Evolutionary conservation across 2,797 vertebrate species (phyloP).

Genomic region (Periophthalmus magnuspinnatus): DNA sequence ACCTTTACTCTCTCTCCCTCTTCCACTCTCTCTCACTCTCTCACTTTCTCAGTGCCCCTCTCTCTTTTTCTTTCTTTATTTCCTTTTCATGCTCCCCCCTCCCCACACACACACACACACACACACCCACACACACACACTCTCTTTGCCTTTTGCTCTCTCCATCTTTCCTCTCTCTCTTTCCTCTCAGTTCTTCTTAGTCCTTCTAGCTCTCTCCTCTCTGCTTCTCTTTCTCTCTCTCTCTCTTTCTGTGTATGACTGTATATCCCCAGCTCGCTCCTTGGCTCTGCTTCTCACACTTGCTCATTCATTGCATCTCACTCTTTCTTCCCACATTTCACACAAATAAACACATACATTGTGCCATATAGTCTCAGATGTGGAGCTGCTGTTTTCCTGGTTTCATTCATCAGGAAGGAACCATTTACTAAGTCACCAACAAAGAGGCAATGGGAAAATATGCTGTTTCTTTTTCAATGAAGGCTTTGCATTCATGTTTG

Average conservation of each 20-base stretch:
- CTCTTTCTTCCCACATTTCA: constrained; percentile 44
- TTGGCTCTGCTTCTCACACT: constrained; percentile 43
- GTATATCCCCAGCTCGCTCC: constrained; percentile 32
- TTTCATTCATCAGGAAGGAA: constrained; percentile 36
- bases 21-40: too few relatives aligned
- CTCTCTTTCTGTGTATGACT: constrained; percentile 33
- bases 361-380: constrained; percentile 18
- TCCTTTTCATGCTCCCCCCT: too few relatives aligned
- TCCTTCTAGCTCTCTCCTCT: neutral
- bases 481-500: neutral
- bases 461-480: neutral
- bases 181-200: too few relatives aligned
- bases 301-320: constrained; percentile 49
- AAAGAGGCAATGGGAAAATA: neutral
- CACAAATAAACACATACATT: constrained; percentile 35
- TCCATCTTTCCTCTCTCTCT: too few relatives aligned
- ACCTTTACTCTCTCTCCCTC: too few relatives aligned
- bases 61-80: too few relatives aligned
- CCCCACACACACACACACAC: too few relatives aligned
- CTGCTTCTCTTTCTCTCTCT: neutral
- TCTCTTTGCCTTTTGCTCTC: too few relatives aligned
- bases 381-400: constrained; percentile 17
- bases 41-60: too few relatives aligned
- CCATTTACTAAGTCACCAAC: constrained; percentile 16
- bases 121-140: too few relatives aligned